Base-by-base conservation (phyloP, 2,113 vertebrate genomes). In the Sterrhoptilus dennistouni region DNA sequence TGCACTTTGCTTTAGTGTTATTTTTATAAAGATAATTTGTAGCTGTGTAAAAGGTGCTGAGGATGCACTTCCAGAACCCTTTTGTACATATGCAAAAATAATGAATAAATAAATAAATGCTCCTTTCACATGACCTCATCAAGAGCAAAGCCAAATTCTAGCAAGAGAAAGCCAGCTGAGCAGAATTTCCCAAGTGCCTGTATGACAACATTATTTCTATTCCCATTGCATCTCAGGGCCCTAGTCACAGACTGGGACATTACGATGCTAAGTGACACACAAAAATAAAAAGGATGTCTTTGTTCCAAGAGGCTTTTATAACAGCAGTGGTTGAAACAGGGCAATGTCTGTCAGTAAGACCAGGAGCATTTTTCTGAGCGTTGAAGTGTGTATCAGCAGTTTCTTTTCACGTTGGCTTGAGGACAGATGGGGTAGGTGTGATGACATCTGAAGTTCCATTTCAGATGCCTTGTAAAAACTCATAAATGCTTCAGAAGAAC, bases 11-110 rank as follows among this genome's bases (percentile, higher is more conserved):
- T 83, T 88, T 92, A 86, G 91, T 63, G 86, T 87, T 93, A 92
- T 95, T 97, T 96, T 97, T 96, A 87, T 91, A 66, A 92, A 88
- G 65, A 83, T 91, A 89, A 95, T 87, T 95, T 95, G 79, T 93
- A 92, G 96, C 89, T 93, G 64, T 60, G 63, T 72, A 66, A 94
- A 96, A 96, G 93, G 94, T 95, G 95, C 91, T 95, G 94, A 97
- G 93, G 71, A 69, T 90, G 91, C 94, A 91, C 87, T 96, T 94
- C 69, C 70, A 91, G 74, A 83, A 89, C 28, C 78, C 54, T 94
- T 95, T 89, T 93, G 83, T 84, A 81, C 47, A 25, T 79, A 69
- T 85, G 92, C 94, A 95, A 83, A 97, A 95, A 92, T 83, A 95
- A 92, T 47, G 90, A 97, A 80, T 94, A 86, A 95, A 96, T 61